Percentiles rank a stretch among this genome's conserved stretches.
Evolutionary conservation across 1,140 invertebrate species (phyloP).

Genomic region (Solen grandis): DNA sequence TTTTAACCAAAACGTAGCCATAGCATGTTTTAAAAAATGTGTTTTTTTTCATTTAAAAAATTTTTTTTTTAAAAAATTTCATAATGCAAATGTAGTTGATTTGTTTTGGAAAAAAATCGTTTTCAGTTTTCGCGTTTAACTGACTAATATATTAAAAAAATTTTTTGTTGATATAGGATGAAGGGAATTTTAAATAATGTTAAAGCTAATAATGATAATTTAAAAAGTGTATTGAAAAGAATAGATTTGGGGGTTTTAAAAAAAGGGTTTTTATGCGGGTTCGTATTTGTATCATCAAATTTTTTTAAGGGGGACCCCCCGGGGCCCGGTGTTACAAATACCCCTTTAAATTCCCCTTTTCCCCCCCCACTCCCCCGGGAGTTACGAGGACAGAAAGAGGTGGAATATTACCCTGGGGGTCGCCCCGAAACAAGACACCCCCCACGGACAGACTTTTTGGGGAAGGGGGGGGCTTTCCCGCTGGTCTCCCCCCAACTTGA

Average conservation of each 20-base stretch:
- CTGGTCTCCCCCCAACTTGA: constrained; percentile 20
- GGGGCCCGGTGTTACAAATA: not conserved
- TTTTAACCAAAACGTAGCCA: no score
- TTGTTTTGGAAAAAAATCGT: not conserved
- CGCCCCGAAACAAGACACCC: constrained; percentile 20
- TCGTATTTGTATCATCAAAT: not conserved
- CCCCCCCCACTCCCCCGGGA: constrained; percentile 29
- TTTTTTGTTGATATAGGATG: no score
- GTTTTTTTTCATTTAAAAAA: not conserved
- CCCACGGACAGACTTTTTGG: not conserved
- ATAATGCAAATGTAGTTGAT: not conserved
- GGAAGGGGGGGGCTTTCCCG: constrained; percentile 11
- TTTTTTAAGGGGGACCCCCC: constrained; percentile 9
- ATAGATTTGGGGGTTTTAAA: not conserved
- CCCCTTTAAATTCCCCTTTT: constrained; percentile 31
- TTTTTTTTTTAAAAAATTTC: not conserved
- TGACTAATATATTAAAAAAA: not conserved
- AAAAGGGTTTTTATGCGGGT: not conserved
- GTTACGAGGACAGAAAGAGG: constrained; percentile 30
- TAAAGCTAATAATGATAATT: no score
- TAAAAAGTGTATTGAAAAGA: no score
- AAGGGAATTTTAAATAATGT: no score
- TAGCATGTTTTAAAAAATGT: no score
- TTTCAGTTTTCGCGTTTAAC: not conserved
- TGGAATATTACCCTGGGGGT: constrained; percentile 32